Evolutionary conservation across 2,888 invertebrate genomes (phyloP).

Genomic region (Archips crataeganus): DNA sequence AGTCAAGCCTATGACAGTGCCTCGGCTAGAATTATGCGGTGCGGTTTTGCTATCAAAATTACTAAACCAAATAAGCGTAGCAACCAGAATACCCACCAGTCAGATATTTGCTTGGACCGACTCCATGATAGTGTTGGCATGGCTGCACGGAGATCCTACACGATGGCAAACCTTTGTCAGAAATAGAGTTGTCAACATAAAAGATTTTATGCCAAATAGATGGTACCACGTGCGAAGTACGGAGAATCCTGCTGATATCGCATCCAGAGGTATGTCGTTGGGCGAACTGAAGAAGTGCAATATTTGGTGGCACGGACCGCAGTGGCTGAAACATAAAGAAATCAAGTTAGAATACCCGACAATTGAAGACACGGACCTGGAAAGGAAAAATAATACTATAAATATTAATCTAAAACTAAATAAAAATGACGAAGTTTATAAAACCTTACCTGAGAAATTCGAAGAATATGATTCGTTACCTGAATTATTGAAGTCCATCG

Average conservation of each 20-base stretch:
- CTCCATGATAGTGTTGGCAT: constrained; percentile 48
- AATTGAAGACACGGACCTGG: constrained; percentile 1
- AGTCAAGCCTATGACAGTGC: constrained; percentile 37
- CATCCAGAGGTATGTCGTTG: too few relatives aligned
- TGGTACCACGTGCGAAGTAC: constrained; percentile 22
- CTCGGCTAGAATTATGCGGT: constrained; percentile 45
- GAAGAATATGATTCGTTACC: constrained; percentile 3
- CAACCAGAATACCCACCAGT: constrained; percentile 33
- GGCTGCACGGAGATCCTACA: constrained; percentile 48
- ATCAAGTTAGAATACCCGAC: neutral
- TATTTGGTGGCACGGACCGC: constrained; percentile 17
- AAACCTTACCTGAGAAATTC: neutral
- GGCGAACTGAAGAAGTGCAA: neutral
- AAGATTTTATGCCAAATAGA: constrained; percentile 5
- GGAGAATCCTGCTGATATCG: constrained; percentile 28
- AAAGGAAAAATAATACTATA: neutral
- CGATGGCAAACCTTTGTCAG: too few relatives aligned
- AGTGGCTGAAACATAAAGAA: neutral
- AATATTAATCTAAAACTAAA: neutral
- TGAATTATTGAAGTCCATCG: constrained; percentile 8
- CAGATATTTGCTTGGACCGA: constrained; percentile 51
- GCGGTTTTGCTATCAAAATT: too few relatives aligned
- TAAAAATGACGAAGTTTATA: neutral
- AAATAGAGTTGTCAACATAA: constrained; percentile 46
- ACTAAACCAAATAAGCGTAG: constrained; percentile 42